Evolutionary conservation across 2,113 vertebrate species (phyloP), one percentile per base, ranked within the genome.

Genomic region (Ramphastos sulfuratus): DNA sequence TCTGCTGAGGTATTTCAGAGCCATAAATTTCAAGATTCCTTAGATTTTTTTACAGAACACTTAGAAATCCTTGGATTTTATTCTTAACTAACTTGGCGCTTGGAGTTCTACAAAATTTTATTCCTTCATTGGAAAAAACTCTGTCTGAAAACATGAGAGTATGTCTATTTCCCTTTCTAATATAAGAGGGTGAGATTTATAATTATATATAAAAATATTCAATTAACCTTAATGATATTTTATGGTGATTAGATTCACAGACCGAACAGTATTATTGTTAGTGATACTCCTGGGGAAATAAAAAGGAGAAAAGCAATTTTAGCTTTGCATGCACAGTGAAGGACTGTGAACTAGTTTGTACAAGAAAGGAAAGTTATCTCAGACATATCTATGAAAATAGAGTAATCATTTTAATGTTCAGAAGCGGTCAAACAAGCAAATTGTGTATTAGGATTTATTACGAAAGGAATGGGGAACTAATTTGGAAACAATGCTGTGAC

Each of bases 401-500:
- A 92, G 70, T 93, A 93, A 93, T 96, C 93, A 89, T 82, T 54
- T 54, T 91, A 95, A 96, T 89, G 87, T 82, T 90, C 77, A 94
- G 58, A 95, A 91, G 84, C 84, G 92, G 91, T 86, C 94, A 95
- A 96, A 96, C 77, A 93, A 92, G 65, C 23, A 89, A 92, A 95
- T 69, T 87, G 84, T 67, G 81, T 89, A 86, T 92, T 89, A 84
- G 24, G 76, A 94, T 94, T 96, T 95, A 95, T 96, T 94, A 82
- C 54, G 66, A 86, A 89, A 84, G 81, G 73, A 93, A 90, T 10
- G 25, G 61, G 52, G 15, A 86, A 60, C 33, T 94, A 91, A 96
- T 71, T 63, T 84, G 58, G 93, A 90, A 86, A 66, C 6, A 67
- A 33, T 58, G 3, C 12, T 70, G 30, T 80, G 67, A 13, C 60